Evolutionary conservation across 2,888 invertebrate species (phyloP).

Genomic region (Netelia melanura): DNA sequence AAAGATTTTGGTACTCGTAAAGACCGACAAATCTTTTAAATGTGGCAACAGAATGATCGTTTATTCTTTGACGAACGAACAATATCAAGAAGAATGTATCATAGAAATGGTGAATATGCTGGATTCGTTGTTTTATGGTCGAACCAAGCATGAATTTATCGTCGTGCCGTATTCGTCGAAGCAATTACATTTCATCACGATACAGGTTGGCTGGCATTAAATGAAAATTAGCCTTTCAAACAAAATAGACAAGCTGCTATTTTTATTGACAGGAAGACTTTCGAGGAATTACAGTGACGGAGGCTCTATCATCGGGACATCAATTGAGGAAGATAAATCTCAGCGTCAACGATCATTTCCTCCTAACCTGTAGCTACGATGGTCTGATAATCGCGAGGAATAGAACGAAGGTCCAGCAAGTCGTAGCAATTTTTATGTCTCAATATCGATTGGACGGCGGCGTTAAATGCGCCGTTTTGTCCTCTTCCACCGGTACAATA

Average conservation of each 20-base stretch:
- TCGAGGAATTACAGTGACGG: conserved; percentile 63
- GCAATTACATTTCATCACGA: conserved; percentile 75
- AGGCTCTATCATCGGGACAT: conserved; percentile 80
- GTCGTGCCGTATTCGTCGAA: conserved; percentile 76
- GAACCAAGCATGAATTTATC: conserved; percentile 68
- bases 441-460: conserved; percentile 85
- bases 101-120: conserved; percentile 71
- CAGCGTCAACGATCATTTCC: conserved; percentile 73
- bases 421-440: conserved; percentile 78
- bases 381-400: conserved; percentile 84
- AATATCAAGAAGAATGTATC: conserved; percentile 35
- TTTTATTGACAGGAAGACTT: conserved; percentile 70
- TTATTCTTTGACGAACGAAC: conserved; percentile 69
- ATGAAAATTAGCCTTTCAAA: not conserved
- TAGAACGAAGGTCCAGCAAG: conserved; percentile 73
- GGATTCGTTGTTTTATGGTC: conserved; percentile 70
- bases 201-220: conserved; percentile 67
- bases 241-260: not conserved
- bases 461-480: conserved; percentile 84
- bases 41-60: conserved; percentile 70
- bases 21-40: conserved; percentile 51
- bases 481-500: conserved; percentile 80
- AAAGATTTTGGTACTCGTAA: conserved; percentile 72
- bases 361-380: conserved; percentile 84
- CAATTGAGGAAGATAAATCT: conserved; percentile 82